Evolutionary conservation across 2,113 vertebrate species (phyloP).

Genomic region (Microcebus ravelobensis): DNA sequence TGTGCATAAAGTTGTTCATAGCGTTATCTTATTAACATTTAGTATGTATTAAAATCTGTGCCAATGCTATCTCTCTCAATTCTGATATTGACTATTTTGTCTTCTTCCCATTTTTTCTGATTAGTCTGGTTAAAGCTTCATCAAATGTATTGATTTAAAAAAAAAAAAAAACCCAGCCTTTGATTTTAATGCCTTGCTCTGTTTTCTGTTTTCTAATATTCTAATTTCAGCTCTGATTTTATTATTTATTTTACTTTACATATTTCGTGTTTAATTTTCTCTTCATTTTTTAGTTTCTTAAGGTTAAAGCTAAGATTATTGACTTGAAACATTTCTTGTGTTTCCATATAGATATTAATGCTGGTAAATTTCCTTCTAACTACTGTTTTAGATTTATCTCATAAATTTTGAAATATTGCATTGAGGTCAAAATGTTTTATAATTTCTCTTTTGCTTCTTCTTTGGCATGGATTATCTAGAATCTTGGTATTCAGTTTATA

Average conservation of each 20-base stretch:
- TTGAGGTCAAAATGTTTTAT: neutral
- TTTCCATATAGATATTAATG: neutral
- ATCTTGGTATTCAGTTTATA: neutral
- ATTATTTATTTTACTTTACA: neutral
- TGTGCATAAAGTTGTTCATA: neutral
- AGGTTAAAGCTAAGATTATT: neutral
- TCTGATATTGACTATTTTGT: neutral
- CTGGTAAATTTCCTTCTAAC: neutral
- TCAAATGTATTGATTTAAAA: neutral
- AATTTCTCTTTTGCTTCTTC: neutral
- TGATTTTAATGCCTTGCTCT: neutral
- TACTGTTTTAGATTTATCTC: neutral
- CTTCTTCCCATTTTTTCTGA: neutral
- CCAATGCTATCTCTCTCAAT: neutral
- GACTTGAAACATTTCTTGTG: neutral
- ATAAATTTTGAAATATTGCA: neutral
- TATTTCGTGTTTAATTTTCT: neutral
- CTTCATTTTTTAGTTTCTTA: neutral
- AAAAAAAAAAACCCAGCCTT: neutral
- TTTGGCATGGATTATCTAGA: neutral
- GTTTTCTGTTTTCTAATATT: neutral
- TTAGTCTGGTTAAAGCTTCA: neutral
- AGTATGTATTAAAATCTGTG: neutral
- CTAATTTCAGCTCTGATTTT: neutral
- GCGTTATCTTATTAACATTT: neutral